Evolutionary conservation across 1,140 invertebrate genomes (phyloP), one percentile per base, ranked within the genome.

Genomic region (Dermatophagoides farinae): DNA sequence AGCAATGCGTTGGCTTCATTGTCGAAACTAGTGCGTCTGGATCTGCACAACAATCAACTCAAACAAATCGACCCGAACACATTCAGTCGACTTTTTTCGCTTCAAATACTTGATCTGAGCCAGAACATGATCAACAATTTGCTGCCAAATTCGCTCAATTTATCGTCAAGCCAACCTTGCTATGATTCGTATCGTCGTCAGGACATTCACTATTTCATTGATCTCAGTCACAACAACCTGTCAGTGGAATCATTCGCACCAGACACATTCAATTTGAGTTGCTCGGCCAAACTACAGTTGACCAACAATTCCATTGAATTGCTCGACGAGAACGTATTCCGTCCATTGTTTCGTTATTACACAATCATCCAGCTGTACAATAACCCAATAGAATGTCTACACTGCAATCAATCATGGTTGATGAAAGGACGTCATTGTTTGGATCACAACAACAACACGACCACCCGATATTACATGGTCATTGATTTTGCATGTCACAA

Each of bases 231-330:
- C 18, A 60, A 60, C n/a, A 10, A 25, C 12, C 16, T 60, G 10
- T 4, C 16, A 22, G n/a, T 8, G 1, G 10, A 31, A 10, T 60
- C 58, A 41, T 40, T 60, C 18, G 4, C 6, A 1, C n/a, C 37
- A 9, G 9, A 11, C 8, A n/a, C 46, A 10, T 49, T 50, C 23
- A 12, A 11, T 4, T 8, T 23, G 5, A 22, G 50, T 43, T 60
- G 58, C 16, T 50, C 58, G n/a, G 50, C 44, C 44, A 44, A 60
- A 22, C 22, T 60, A 23, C n/a, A 51, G 2, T 44, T 60, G 16
- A 49, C 58, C 1, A 47, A 60, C 31, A 60, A 60, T n/a, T 37
- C 23, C 4, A 52, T 60, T 22, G 1, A 1, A 14, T 60, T 31
- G 8, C 58, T 60, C 1, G 6, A 18, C 2, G 31, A 60, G 23